These are phyloP conservation scores for Heptranchias perlo DNA, from an alignment of 2,113 vertebrate genomes.

Conservation along the genomic window DNA sequence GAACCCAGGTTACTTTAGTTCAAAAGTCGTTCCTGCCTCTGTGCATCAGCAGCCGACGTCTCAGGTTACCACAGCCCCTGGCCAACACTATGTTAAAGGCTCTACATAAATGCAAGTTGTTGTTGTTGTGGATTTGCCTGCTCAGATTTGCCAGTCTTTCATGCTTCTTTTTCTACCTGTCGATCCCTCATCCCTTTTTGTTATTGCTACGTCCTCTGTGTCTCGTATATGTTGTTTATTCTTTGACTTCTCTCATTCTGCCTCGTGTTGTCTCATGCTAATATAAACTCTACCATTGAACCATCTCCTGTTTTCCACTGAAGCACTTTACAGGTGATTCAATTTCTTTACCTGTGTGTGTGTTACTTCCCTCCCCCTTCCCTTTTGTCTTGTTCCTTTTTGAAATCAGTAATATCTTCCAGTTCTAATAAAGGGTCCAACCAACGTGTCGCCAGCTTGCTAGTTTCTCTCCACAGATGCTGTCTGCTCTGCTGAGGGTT, in stretches of 20 bases:
- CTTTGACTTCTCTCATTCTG: background rate
- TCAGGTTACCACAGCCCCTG: too few relatives aligned
- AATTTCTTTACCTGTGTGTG: background rate
- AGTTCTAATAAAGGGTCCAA: background rate
- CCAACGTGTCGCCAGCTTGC: background rate
- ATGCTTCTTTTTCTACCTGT: too few relatives aligned
- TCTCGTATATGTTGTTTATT: background rate
- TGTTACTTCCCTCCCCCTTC: background rate
- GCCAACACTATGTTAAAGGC: too few relatives aligned
- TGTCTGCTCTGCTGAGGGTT: background rate
- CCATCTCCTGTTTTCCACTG: background rate
- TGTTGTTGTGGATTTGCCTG: too few relatives aligned
- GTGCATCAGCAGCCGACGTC: too few relatives aligned
- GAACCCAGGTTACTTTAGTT: too few relatives aligned
- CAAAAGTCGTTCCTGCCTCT: too few relatives aligned
- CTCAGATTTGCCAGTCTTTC: too few relatives aligned
- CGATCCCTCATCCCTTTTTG: too few relatives aligned
- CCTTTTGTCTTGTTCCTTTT: background rate
- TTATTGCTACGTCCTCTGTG: background rate
- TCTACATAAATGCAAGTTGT: too few relatives aligned
- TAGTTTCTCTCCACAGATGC: background rate
- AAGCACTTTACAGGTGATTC: background rate
- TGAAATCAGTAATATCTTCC: background rate
- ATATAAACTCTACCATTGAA: background rate
- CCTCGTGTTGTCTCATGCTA: background rate